These are phyloP conservation scores for Aldrovandia affinis DNA, from an alignment of 2,797 vertebrate genomes.

Conservation along the genomic window DNA sequence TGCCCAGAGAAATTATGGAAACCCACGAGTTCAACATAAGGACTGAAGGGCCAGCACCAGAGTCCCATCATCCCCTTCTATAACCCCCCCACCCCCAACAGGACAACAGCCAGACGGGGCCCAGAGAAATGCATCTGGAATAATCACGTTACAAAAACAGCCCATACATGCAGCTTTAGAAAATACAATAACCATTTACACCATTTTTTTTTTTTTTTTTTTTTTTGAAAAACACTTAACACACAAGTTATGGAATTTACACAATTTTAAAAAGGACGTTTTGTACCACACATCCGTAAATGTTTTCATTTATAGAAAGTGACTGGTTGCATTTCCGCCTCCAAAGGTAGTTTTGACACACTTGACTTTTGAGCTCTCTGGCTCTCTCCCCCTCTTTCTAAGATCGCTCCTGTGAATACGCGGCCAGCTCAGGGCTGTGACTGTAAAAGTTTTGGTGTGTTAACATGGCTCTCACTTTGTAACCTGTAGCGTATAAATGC, in stretches of 20 bases:
- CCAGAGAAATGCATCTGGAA: conserved; percentile 83
- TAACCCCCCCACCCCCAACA: neutral
- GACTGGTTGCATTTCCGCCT: neutral
- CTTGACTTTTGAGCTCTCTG: conserved; percentile 37
- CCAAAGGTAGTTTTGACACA: conserved; percentile 66
- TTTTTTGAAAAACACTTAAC: conserved; percentile 45
- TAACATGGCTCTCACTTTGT: conserved; percentile 93
- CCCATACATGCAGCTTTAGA: conserved; percentile 78
- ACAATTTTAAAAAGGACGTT: conserved; percentile 74
- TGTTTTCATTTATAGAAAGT: conserved; percentile 36
- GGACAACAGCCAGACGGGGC: neutral
- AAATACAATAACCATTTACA: conserved; percentile 69
- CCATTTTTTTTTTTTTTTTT: conserved; percentile 59
- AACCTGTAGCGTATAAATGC: conserved; percentile 95
- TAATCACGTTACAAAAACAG: conserved; percentile 73
- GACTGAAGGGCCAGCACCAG: neutral
- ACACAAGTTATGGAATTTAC: conserved; percentile 74
- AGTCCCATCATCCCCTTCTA: neutral
- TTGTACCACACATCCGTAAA: conserved; percentile 69
- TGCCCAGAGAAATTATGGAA: neutral
- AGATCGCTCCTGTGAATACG: conserved; percentile 89
- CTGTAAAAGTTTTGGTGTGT: conserved; percentile 90
- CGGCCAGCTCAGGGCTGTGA: conserved; percentile 83
- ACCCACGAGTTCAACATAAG: neutral
- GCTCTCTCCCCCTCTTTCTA: conserved; percentile 80